Conservation (phyloP, 2,888 invertebrate species). For the Villa cingulata region DNA sequence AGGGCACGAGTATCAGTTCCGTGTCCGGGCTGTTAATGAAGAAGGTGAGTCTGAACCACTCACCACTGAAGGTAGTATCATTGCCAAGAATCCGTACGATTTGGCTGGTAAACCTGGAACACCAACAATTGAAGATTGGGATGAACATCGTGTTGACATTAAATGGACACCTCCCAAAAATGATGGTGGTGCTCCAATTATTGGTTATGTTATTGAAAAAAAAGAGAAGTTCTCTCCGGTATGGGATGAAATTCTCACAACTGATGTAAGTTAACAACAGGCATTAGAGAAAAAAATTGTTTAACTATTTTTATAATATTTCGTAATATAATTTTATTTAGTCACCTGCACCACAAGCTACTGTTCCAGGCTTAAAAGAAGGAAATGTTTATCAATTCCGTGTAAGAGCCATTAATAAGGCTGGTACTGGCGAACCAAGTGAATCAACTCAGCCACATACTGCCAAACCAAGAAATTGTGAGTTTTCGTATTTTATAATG, state of each 20-base stretch:
- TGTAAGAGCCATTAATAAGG: slow-evolving; percentile 89
- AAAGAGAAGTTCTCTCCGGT: slow-evolving; percentile 72
- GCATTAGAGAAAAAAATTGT: no score
- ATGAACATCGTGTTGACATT: slow-evolving; percentile 76
- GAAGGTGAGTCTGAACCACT: slow-evolving; percentile 91
- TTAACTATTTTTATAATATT: not conserved
- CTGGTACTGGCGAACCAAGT: slow-evolving; percentile 82
- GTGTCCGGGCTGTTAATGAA: slow-evolving; percentile 86
- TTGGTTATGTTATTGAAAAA: slow-evolving; percentile 92
- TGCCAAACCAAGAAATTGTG: slow-evolving; percentile 75
- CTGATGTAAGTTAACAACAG: slow-evolving; percentile 45
- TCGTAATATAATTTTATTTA: slow-evolving; percentile 24
- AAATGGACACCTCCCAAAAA: slow-evolving; percentile 88
- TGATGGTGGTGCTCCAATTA: slow-evolving; percentile 94
- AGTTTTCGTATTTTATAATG: slow-evolving; percentile 32
- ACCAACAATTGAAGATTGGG: slow-evolving; percentile 79
- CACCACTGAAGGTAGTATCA: slow-evolving; percentile 72
- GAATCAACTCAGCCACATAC: slow-evolving; percentile 77
- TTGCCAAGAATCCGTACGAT: slow-evolving; percentile 95
- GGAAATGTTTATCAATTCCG: slow-evolving; percentile 91
- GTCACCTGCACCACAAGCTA: slow-evolving; percentile 66
- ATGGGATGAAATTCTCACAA: slow-evolving; percentile 74
- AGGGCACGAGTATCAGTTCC: slow-evolving; percentile 85
- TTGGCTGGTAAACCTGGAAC: slow-evolving; percentile 75
- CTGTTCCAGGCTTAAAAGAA: slow-evolving; percentile 73